Evolutionary conservation across 1,140 invertebrate genomes (phyloP), one percentile per base, ranked within the genome.

Genomic region (Drosophila elegans): DNA sequence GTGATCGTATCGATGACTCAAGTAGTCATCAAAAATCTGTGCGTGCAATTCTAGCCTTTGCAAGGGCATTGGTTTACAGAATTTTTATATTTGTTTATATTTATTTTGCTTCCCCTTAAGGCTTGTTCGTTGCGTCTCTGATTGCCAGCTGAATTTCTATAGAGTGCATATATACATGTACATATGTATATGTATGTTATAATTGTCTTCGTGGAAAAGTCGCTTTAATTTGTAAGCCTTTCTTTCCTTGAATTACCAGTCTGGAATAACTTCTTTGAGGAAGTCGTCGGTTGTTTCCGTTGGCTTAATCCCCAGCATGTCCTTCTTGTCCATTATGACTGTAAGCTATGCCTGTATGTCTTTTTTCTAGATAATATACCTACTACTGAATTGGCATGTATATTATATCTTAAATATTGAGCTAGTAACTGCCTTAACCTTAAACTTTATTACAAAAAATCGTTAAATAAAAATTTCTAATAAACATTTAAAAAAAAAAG

Each of bases 221-320:
- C 36, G 25, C 27, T 25, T 25, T 34, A 32, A 41, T 16, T 29
- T 57, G 16, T 9, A 45, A 44, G 27, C 55, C 29, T 45, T 49
- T 49, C 59, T 25, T 48, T 9, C 12, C 34, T 32, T 45, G 41
- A 11, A 3, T 10, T 5, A 27, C 27, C 13, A 36, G 27, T 12
- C 16, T 13, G 57, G 34, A 16, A 46, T 39, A 48, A 29, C 10
- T 51, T 67, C 36, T 32, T 46, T n/a, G 16, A 54, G 62, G 34
- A 69, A 69, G 48, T 69, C 25, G 46, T 68, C 6, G 34, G 16
- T 13, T 25, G 48, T 46, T 69, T 69, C 41, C 49, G 34, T 34
- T 36, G n/a, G 10, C 13, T 49, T 63, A 63, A 41, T 34, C 34
- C 44, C 27, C 60, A 3, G 34, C 9, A 25, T 41, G 34, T 63